Evolutionary conservation across 1,140 invertebrate genomes (phyloP), one percentile per base, ranked within the genome.

Genomic region (Ceratina calcarata): DNA sequence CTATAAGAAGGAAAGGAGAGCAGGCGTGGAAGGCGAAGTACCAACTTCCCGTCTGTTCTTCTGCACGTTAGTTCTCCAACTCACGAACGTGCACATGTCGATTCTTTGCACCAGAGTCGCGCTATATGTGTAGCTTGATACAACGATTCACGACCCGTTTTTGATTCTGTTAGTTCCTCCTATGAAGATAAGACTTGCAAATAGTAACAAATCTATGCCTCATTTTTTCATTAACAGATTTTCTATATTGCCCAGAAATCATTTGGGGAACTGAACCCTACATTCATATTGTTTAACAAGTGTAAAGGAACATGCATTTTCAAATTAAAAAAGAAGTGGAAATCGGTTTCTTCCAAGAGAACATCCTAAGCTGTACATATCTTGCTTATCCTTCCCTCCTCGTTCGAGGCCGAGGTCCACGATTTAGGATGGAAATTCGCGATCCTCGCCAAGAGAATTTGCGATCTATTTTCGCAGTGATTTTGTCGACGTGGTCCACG

Each of bases 41-140:
- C 78, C 32, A 32, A 85, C 74, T 84, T 84, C 78, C 82, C 61
- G 71, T 86, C 70, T 81, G 60, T 72, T 72, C 70, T n/a, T 64
- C 24, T 24, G 66, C 22, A 58, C 69, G 67, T 69, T 73, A 69
- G 60, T 71, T 69, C 24, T 65, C 71, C 32, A n/a, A 55, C 64
- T 85, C 80, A 65, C 62, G 60, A 74, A 71, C 61, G 68, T 83
- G 68, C 84, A 86, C 85, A 85, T 85, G 75, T 71, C 72, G 76
- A 85, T 78, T 55, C 75, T 37, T 57, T 18, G 58, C 64, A 22
- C 64, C 60, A 61, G 37, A 45, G 27, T 60, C 45, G 20, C 37
- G 51, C 37, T 8, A 64, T 80, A 60, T 53, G n/a, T 61, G 7
- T 10, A 45, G 37, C 37, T 45, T 45, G 37, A 6, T 7, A 45